Evolutionary conservation across 2,113 vertebrate genomes (phyloP).

Genomic region (Pipra filicauda): DNA sequence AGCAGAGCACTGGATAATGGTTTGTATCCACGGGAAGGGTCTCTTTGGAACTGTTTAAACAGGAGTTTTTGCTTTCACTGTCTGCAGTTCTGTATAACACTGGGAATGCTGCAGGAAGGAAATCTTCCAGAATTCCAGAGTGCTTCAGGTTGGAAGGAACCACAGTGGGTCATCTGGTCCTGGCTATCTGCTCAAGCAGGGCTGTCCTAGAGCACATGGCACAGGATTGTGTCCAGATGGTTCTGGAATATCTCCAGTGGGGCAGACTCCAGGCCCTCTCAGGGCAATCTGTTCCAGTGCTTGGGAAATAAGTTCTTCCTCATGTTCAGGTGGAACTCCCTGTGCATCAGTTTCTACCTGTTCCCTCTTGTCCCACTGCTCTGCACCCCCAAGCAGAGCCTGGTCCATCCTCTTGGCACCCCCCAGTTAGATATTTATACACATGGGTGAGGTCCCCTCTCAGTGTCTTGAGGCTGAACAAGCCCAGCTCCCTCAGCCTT

Average conservation of each 20-base stretch:
- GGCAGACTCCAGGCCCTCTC: neutral
- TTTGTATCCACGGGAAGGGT: neutral
- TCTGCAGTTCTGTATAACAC: neutral
- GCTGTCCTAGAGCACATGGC: neutral
- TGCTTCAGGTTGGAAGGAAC: fast-evolving
- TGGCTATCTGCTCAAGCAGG: neutral
- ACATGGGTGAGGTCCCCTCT: neutral
- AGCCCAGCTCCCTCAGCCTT: neutral
- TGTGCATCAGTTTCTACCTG: fast-evolving
- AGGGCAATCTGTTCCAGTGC: neutral
- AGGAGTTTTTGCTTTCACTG: neutral
- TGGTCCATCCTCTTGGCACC: neutral
- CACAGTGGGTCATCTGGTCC: neutral
- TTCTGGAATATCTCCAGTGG: neutral
- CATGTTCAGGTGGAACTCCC: neutral
- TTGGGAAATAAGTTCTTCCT: neutral
- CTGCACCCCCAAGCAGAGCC: neutral
- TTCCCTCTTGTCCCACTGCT: neutral
- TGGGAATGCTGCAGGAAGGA: neutral
- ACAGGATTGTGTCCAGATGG: neutral
- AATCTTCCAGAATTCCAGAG: neutral
- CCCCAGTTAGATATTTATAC: neutral
- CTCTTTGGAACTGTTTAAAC: neutral
- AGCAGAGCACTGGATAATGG: neutral
- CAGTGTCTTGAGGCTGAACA: fast-evolving